Percentiles rank a stretch among this genome's conserved stretches.
Conservation (phyloP, 1,140 invertebrate species). For the Bathynomus jamesi region DNA sequence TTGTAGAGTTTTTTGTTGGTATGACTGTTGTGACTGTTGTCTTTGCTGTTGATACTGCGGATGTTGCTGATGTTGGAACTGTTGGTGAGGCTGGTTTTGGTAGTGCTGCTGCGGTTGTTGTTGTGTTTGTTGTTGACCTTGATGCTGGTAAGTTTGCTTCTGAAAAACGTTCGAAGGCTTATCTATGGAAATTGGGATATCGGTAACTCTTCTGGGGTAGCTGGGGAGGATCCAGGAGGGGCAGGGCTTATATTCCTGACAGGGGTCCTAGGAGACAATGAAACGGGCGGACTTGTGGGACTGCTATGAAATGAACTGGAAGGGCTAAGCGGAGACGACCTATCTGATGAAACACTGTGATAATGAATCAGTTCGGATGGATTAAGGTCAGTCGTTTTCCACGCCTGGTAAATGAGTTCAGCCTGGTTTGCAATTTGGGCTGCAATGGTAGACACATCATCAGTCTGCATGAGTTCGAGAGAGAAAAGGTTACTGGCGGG, state of each 20-base stretch:
- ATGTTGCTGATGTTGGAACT: slow-evolving; percentile 21
- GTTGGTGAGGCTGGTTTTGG: slow-evolving; percentile 25
- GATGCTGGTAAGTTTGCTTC: too few relatives aligned
- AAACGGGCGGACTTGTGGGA: slow-evolving; percentile 4
- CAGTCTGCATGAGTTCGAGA: slow-evolving; percentile 36
- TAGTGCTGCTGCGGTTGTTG: too few relatives aligned
- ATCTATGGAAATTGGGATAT: slow-evolving; percentile 26
- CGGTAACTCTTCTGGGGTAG: slow-evolving; percentile 23
- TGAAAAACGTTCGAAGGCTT: too few relatives aligned
- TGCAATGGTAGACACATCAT: slow-evolving; percentile 74
- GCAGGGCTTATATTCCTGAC: slow-evolving; percentile 33
- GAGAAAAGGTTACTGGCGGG: neutral
- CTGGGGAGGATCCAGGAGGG: slow-evolving; percentile 29
- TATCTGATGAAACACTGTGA: slow-evolving; percentile 54
- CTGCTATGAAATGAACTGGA: slow-evolving; percentile 40
- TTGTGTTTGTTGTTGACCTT: too few relatives aligned
- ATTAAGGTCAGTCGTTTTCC: slow-evolving; percentile 72
- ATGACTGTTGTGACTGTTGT: slow-evolving; percentile 30
- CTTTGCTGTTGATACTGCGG: slow-evolving; percentile 23
- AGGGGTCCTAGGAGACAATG: slow-evolving; percentile 20
- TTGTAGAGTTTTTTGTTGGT: slow-evolving; percentile 19
- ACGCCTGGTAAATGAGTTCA: slow-evolving; percentile 80
- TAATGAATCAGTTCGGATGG: slow-evolving; percentile 70
- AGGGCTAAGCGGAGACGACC: slow-evolving; percentile 49
- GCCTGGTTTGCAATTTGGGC: slow-evolving; percentile 84